Evolutionary conservation across 1,140 invertebrate species (phyloP), one percentile per base, ranked within the genome.

Genomic region (Steinernema feltiae): DNA sequence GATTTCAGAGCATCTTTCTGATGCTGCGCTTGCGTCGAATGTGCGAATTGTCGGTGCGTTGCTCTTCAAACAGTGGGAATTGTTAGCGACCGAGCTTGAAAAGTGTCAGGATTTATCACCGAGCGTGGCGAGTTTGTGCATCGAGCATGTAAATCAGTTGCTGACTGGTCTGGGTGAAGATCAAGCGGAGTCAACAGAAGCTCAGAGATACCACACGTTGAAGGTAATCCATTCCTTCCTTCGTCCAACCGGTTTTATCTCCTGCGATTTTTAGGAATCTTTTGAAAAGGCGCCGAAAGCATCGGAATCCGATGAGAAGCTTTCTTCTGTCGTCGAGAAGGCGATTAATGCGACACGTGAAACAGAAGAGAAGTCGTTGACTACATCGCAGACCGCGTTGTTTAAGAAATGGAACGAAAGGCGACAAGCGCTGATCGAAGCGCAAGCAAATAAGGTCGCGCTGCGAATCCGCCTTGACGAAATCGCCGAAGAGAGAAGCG

Each of bases 1-100:
- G 89, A 84, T 90, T 90, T 80, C 90, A 0, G 77, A 81, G 27
- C 69, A 75, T n/a, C 30, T 90, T 12, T 89, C 88, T 82, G 80
- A 82, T n/a, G 12, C 24, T 21, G 24, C 53, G 15, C 24, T 17
- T 7, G 15, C 24, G 12, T 15, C 15, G 29, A 76, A 48, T n/a
- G 46, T n/a, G n/a, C 31, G 70, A 1, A 30, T 48, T 35, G 70
- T 78, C 1, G 77, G 73, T 35, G 74, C 73, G 0, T 48, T 78
- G 15, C 46, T 77, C 21, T 76, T 32, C 32, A 63, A 72, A 27
- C 53, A 77, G 31, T 76, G 12, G 29, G 74, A 63, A n/a, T 35
- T 53, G 29, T 21, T 63, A 21, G 53, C 15, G 3, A 7, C 53
- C 17, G 30, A 17, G n/a, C 71, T 0, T 1, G 29, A 1, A 30